Conservation (phyloP, 2,113 vertebrate species). For the human (Homo sapiens) region GRCh38 chr21:35158001-35158500, state of each 20-base stretch:
- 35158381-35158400: neutral
- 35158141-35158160: neutral
- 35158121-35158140: neutral
- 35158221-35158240: neutral
- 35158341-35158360: neutral
- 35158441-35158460: neutral
- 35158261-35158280: neutral
- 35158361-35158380: neutral
- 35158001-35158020: neutral
- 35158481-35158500: neutral
- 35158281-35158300: neutral
- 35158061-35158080: neutral
- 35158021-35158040: neutral
- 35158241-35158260: neutral
- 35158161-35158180: neutral
- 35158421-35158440: neutral
- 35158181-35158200: neutral
- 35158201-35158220: neutral
- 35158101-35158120: neutral
- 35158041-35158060: too few species aligned
- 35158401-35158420: neutral
- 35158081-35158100: neutral
- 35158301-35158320: neutral
- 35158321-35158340: neutral
- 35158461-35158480: neutral